Conservation (phyloP, 2,113 vertebrate genomes). For the Struthidea cinerea region DNA sequence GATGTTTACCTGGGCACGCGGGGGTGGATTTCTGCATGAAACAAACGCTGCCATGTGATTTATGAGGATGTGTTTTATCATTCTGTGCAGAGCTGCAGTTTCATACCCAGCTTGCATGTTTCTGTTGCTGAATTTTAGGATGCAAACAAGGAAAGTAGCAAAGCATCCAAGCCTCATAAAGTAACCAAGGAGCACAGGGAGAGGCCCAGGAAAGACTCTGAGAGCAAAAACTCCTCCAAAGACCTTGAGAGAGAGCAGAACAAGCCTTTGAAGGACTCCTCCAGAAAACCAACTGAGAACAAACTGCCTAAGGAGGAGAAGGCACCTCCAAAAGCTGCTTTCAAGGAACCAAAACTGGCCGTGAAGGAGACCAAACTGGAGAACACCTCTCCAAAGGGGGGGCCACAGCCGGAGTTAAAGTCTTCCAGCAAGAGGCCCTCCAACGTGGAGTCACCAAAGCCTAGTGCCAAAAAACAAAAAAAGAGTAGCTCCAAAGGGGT, state of each 20-base stretch:
- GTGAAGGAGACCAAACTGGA: slow-evolving; percentile 95
- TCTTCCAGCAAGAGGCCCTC: slow-evolving; percentile 89
- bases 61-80: neutral
- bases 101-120: neutral
- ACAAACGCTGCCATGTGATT: neutral
- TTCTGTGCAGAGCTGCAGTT: neutral
- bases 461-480: slow-evolving; percentile 91
- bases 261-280: slow-evolving; percentile 73
- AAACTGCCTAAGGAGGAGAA: slow-evolving; percentile 93
- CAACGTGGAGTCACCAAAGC: slow-evolving; percentile 89
- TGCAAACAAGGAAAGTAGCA: slow-evolving; percentile 78
- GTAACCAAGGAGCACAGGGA: slow-evolving; percentile 93
- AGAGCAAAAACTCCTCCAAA: slow-evolving; percentile 88
- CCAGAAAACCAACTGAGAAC: slow-evolving; percentile 86
- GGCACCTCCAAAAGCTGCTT: slow-evolving; percentile 89
- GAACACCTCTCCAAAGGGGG: slow-evolving; percentile 91
- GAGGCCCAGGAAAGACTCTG: slow-evolving; percentile 91
- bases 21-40: neutral
- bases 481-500: slow-evolving; percentile 88
- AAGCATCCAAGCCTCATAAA: slow-evolving; percentile 91
- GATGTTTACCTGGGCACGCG: neutral
- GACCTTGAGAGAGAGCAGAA: slow-evolving; percentile 82
- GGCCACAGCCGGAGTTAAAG: slow-evolving; percentile 81
- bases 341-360: slow-evolving; percentile 96
- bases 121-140: slow-evolving; percentile 66